A percentile compares a stretch with the other conserved stretches of the same genome.
phyloP scores from a whole-genome alignment of 2,888 invertebrate genomes.

The Conchocele bisecta region DNA sequence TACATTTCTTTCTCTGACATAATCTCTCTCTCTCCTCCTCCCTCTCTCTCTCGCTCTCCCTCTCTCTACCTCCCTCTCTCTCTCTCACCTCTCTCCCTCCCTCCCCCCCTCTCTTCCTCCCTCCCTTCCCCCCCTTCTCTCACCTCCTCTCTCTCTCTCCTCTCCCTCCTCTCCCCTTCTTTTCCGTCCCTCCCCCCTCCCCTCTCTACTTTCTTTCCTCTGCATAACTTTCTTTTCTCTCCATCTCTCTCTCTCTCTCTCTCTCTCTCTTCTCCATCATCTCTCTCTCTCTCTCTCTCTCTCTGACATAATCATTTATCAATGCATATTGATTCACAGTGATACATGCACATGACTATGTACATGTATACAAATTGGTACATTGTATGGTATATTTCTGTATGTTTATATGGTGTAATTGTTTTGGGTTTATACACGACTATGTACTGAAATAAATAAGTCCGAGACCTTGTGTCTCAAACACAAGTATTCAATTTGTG shows the following conservation, averaged over 20 bases:
- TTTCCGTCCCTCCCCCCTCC: not conserved
- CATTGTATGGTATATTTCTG: no score
- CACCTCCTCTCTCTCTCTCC: not conserved
- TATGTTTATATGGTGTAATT: no score
- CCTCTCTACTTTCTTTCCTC: not conserved
- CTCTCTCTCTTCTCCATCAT: not conserved
- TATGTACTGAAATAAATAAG: no score
- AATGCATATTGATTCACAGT: no score
- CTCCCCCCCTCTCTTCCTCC: not conserved
- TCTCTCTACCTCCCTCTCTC: not conserved
- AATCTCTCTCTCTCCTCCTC: not conserved
- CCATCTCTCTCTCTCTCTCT: not conserved
- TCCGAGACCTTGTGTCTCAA: no score
- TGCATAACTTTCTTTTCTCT: not conserved
- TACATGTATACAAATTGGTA: no score
- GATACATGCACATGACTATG: no score
- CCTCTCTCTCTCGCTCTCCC: not conserved
- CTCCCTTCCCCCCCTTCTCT: not conserved
- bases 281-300: not conserved
- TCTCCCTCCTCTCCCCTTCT: not conserved
- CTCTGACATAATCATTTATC: no score
- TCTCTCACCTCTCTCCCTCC: not conserved
- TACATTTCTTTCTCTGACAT: no score
- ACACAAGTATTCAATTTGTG: no score
- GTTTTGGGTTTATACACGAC: no score